These are phyloP conservation scores for Paracanthobrama guichenoti DNA, from an alignment of 2,113 vertebrate genomes.

Conservation along the genomic window DNA sequence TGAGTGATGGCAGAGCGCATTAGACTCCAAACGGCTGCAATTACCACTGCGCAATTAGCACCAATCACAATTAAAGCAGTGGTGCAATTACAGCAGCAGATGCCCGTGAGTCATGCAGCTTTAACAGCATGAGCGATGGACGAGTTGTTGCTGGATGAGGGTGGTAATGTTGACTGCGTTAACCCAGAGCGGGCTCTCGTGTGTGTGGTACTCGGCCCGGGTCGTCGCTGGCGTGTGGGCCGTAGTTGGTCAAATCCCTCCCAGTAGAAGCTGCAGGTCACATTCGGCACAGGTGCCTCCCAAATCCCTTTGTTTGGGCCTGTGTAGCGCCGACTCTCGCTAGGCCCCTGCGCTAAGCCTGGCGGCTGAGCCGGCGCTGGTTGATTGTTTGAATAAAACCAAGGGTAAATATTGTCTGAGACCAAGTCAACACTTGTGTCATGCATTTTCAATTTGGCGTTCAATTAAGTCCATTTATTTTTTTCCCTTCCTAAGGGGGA, in stretches of 20 bases:
- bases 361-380: not conserved
- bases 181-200: constrained; percentile 39
- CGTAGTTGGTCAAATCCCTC: constrained; percentile 48
- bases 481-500: constrained; percentile 46
- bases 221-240: constrained; percentile 40
- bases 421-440: constrained; percentile 65
- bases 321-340: not conserved
- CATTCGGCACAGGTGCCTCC: constrained; percentile 40
- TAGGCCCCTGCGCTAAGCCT: constrained; percentile 42
- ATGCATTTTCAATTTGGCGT: constrained; percentile 55
- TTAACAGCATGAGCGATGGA: constrained; percentile 41
- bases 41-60: constrained; percentile 63
- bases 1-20: constrained; percentile 72
- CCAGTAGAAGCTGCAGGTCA: constrained; percentile 38
- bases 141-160: constrained; percentile 53
- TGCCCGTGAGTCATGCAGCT: constrained; percentile 31
- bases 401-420: constrained; percentile 62
- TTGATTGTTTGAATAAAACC: constrained; percentile 56
- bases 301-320: not conserved
- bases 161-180: constrained; percentile 53
- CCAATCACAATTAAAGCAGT: constrained; percentile 65
- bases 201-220: constrained; percentile 23
- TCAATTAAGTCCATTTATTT: constrained; percentile 60
- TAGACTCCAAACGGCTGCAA: constrained; percentile 71
- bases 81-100: constrained; percentile 62